Conservation (phyloP, 2,113 vertebrate genomes). For the Pelusios castaneus region DNA sequence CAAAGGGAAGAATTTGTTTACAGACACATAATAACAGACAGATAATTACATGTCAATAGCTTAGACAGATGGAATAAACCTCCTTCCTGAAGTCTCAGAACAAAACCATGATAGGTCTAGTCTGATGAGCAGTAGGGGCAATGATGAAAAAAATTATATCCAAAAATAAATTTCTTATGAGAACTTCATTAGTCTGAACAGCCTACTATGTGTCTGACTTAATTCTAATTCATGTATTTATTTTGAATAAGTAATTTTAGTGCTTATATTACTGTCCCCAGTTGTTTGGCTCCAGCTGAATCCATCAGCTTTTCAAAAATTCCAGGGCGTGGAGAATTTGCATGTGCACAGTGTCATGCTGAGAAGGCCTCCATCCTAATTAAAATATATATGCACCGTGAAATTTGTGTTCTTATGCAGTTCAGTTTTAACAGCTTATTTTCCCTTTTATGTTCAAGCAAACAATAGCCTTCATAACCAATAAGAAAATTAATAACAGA, state of each 20-base stretch:
- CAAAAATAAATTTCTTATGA: neutral
- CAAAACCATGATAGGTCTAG: neutral
- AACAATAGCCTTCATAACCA: neutral
- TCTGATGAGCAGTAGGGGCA: neutral
- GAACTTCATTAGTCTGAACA: neutral
- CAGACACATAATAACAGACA: neutral
- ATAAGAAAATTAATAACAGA: neutral
- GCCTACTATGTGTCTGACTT: neutral
- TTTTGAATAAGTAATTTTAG: neutral
- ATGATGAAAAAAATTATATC: neutral
- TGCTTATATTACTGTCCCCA: neutral
- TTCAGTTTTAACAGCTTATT: neutral
- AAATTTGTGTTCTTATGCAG: neutral
- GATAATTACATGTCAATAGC: neutral
- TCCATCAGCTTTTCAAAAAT: neutral
- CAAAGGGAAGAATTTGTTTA: slow-evolving; percentile 15
- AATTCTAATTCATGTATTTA: neutral
- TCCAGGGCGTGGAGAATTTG: neutral
- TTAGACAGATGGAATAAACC: neutral
- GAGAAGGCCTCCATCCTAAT: neutral
- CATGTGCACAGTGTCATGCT: neutral
- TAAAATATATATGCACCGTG: neutral
- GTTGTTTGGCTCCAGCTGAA: neutral
- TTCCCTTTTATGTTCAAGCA: neutral
- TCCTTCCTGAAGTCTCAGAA: neutral